A percentile compares a stretch with the other conserved stretches of the same genome.
phyloP scores from a whole-genome alignment of 2,797 vertebrate genomes.

The Gypaetus barbatus region DNA sequence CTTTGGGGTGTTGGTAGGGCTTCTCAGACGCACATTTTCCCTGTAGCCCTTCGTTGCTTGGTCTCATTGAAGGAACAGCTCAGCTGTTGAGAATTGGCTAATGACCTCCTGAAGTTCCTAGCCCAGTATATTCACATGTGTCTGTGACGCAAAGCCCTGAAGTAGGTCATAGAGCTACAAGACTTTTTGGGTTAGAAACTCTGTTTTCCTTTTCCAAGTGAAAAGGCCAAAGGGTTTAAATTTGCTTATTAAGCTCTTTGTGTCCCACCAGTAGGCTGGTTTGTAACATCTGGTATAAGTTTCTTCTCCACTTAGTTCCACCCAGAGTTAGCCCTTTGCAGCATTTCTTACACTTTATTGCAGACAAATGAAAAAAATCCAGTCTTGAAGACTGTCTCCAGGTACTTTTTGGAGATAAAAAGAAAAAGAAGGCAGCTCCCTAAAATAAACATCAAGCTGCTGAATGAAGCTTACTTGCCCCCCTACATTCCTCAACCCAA shows the following conservation, averaged over 20 bases:
- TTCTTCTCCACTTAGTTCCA: neutral
- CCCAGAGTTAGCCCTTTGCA: neutral
- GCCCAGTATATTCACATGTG: fast-evolving
- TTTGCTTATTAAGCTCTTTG: neutral
- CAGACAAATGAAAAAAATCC: neutral
- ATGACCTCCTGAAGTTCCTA: neutral
- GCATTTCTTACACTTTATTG: neutral
- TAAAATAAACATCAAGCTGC: neutral
- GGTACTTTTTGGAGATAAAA: neutral
- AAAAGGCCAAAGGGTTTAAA: neutral
- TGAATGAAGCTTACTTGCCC: neutral
- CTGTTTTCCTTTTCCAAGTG: neutral
- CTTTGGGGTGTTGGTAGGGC: neutral
- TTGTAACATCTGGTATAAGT: neutral
- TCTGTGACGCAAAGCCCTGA: neutral
- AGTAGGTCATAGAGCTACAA: neutral
- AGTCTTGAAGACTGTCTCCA: neutral
- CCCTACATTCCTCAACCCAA: neutral
- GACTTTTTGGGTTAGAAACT: neutral
- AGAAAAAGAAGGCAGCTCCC: neutral
- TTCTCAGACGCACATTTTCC: neutral
- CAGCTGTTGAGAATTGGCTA: neutral
- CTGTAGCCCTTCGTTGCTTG: neutral
- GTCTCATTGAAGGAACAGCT: neutral
- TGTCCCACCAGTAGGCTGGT: neutral